Evolutionary conservation across 2,113 vertebrate species (phyloP).

Genomic region (Baryphthengus martii): DNA sequence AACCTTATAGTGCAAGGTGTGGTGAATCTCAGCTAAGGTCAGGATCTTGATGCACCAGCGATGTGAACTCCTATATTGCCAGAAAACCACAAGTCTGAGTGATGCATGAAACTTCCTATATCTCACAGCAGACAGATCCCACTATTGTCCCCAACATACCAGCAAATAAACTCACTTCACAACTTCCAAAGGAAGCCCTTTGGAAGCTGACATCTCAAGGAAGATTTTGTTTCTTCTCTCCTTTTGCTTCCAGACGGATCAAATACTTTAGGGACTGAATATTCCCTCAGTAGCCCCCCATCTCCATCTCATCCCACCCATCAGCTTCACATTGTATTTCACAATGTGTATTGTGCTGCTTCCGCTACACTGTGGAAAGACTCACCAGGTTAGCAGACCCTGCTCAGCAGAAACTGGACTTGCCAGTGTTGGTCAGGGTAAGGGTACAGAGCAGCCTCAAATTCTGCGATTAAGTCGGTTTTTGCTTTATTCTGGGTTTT

Average conservation of each 20-base stretch:
- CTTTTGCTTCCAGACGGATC: background rate
- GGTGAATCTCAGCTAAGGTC: background rate
- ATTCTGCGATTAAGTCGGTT: background rate
- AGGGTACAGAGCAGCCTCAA: background rate
- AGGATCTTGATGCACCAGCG: background rate
- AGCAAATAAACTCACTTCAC: background rate
- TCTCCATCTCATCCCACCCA: background rate
- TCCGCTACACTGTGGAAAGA: rapidly evolving
- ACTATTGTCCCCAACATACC: background rate
- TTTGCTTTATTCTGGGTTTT: background rate
- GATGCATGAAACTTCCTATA: background rate
- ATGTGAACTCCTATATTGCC: background rate
- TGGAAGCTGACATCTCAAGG: background rate
- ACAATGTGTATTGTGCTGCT: rapidly evolving
- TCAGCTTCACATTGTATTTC: background rate
- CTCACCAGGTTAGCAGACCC: background rate
- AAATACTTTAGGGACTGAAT: background rate
- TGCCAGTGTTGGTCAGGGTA: background rate
- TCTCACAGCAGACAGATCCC: background rate
- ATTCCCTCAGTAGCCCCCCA: background rate
- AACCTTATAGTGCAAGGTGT: background rate
- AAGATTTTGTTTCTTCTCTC: background rate
- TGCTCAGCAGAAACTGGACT: background rate
- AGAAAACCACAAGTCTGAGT: background rate
- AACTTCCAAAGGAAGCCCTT: background rate